Percentiles rank a stretch among this genome's conserved stretches.
These are phyloP conservation scores for Copidosoma floridanum DNA, from an alignment of 1,140 invertebrate species.

Conservation along the genomic window DNA sequence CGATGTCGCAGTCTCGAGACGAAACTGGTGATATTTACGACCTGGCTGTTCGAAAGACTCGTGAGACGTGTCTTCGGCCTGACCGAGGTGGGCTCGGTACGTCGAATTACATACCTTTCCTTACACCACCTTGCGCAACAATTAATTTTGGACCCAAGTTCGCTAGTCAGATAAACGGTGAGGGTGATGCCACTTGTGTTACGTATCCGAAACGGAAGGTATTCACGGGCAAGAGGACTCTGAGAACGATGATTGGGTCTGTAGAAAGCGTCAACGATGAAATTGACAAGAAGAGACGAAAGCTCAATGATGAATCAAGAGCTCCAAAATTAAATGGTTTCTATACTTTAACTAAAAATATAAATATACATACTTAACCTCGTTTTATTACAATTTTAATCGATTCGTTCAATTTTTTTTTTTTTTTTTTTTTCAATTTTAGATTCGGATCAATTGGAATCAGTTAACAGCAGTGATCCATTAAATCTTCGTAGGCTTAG, in stretches of 20 bases:
- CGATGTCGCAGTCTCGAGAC: constrained; percentile 45
- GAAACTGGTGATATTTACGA: constrained; percentile 38
- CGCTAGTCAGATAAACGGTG: background rate
- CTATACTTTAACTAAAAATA: background rate
- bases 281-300: background rate
- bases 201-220: constrained; percentile 33
- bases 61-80: constrained; percentile 41
- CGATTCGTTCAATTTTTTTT: background rate
- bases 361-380: too few species aligned
- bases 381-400: background rate
- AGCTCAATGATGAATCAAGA: too few species aligned
- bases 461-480: background rate
- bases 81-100: constrained; percentile 29
- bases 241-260: constrained; percentile 28
- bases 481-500: constrained; percentile 26
- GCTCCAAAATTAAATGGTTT: background rate
- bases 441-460: background rate
- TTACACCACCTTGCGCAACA: constrained; percentile 46
- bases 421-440: background rate
- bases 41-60: constrained; percentile 41
- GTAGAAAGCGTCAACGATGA: background rate
- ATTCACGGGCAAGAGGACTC: constrained; percentile 30
- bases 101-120: constrained; percentile 44
- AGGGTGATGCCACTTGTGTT: constrained; percentile 36
- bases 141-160: constrained; percentile 7